Base-by-base conservation (phyloP, 2,888 invertebrate genomes). In the Drosophila imparisetae region DNA sequence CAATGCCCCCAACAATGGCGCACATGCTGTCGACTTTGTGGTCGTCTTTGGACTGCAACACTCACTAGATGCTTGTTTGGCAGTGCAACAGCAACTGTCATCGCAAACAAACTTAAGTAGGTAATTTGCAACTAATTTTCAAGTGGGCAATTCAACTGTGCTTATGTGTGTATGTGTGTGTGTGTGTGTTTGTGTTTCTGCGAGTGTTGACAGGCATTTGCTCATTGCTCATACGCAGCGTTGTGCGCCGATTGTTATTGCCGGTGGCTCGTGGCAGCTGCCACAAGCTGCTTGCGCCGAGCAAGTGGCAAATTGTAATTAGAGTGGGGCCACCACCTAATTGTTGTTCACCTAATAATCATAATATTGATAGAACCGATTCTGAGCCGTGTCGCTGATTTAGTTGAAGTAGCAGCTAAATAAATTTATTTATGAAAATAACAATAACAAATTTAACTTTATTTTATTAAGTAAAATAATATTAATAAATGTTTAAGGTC, bases 51-150 rank as follows among this genome's bases (percentile, higher is more conserved):
- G 57, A 42, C 64, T 63, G 50, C 55, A 64, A 57, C 45, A 55
- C 57, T 63, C 21, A 38, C 29, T 49, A 45, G 58, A 52, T 59
- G 59, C 40, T 50, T 62, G 27, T 42, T 64, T 64, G 30, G 18
- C 50, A 54, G 62, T 54, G 58, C 59, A 52, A 50, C 62, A 62
- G 40, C 61, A 54, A 62, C 71, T 75, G 71, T 71, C 75, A 74
- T 38, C 65, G 73, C 86, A 87, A 86, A 87, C 86, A 85, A 73
- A 85, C 86, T 89, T 86, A 86, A 89, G 86, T 82, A 89, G 86
- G 88, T 89, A 86, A 86, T 89, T 89, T 86, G 86, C 86, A 86
- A 86, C 90, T 86, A 86, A 86, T 86, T 89, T 79, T 82, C 83
- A 79, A 89, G 86, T 85, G 86, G 71, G 53, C 74, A 81, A 72